Evolutionary conservation across 2,797 vertebrate genomes (phyloP).

Genomic region (Aeoliscus strigatus): DNA sequence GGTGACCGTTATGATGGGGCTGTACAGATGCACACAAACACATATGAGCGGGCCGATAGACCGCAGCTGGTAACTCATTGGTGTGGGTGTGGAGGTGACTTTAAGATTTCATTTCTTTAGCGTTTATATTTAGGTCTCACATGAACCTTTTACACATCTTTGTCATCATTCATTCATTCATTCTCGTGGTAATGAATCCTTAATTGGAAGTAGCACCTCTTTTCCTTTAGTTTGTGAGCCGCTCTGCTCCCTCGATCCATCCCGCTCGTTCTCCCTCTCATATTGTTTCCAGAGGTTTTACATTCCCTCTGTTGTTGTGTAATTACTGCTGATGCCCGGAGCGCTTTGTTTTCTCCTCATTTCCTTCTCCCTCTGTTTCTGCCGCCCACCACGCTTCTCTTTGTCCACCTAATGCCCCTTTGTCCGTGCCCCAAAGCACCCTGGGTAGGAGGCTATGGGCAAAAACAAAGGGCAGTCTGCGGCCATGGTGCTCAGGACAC

Average conservation of each 20-base stretch:
- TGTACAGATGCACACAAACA: slow-evolving; percentile 1
- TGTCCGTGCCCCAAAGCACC: slow-evolving; percentile 57
- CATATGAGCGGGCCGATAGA: slow-evolving; percentile 11
- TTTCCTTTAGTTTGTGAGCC: slow-evolving; percentile 1
- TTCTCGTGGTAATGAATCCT: background rate
- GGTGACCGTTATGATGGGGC: slow-evolving; percentile 11
- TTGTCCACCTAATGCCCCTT: slow-evolving; percentile 70
- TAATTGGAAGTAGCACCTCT: background rate
- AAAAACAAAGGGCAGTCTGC: slow-evolving; percentile 56
- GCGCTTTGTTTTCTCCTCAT: slow-evolving; percentile 48
- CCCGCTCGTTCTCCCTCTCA: slow-evolving; percentile 10
- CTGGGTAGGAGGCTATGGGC: slow-evolving; percentile 46
- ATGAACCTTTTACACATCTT: too few species aligned
- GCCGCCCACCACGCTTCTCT: slow-evolving; percentile 60
- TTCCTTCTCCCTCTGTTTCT: slow-evolving; percentile 55
- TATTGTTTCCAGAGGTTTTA: slow-evolving; percentile 46
- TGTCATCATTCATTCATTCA: too few species aligned
- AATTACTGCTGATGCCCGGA: slow-evolving; percentile 60
- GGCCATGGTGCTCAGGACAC: slow-evolving; percentile 29
- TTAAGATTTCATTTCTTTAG: too few species aligned
- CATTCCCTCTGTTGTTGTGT: slow-evolving; percentile 40
- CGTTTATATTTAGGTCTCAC: too few species aligned
- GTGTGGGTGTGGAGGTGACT: too few species aligned
- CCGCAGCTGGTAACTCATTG: slow-evolving; percentile 5
- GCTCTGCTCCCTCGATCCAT: background rate